Evolutionary conservation across 2,113 vertebrate species (phyloP).

Genomic region (Mormoops blainvillei): DNA sequence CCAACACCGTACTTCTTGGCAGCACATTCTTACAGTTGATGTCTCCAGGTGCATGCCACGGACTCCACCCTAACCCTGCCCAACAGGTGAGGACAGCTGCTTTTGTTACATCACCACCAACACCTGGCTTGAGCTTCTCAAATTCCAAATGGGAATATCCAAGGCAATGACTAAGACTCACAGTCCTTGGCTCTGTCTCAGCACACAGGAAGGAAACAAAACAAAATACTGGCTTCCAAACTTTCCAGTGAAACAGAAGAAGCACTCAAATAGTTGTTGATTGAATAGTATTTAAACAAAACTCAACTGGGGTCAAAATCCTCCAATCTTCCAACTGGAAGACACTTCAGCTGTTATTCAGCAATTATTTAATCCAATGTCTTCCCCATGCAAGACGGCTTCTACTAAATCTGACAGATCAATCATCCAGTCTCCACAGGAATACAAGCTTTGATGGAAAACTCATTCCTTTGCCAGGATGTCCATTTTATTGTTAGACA

Average conservation of each 20-base stretch:
- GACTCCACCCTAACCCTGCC: not conserved
- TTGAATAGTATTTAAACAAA: not conserved
- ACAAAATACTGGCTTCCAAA: not conserved
- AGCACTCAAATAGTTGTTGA: not conserved
- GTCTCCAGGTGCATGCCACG: not conserved
- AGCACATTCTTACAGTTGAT: not conserved
- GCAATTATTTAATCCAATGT: not conserved
- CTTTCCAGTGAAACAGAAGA: conserved; percentile 15
- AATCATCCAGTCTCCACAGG: not conserved
- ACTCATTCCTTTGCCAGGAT: not conserved
- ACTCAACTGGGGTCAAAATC: not conserved
- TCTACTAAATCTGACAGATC: not conserved
- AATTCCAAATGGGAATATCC: conserved; percentile 9
- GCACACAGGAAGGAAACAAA: not conserved
- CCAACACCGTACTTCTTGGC: not conserved
- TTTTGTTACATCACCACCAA: conserved; percentile 2
- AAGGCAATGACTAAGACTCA: not conserved
- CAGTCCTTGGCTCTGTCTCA: not conserved
- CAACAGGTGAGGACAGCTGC: not conserved
- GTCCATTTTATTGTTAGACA: not conserved
- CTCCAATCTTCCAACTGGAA: not conserved
- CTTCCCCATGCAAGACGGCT: not conserved
- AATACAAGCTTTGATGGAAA: not conserved
- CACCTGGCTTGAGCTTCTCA: not conserved
- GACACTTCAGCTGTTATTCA: not conserved